These are phyloP conservation scores for Bubo blakistoni DNA, from an alignment of 2,113 vertebrate genomes.

Conservation along the genomic window DNA sequence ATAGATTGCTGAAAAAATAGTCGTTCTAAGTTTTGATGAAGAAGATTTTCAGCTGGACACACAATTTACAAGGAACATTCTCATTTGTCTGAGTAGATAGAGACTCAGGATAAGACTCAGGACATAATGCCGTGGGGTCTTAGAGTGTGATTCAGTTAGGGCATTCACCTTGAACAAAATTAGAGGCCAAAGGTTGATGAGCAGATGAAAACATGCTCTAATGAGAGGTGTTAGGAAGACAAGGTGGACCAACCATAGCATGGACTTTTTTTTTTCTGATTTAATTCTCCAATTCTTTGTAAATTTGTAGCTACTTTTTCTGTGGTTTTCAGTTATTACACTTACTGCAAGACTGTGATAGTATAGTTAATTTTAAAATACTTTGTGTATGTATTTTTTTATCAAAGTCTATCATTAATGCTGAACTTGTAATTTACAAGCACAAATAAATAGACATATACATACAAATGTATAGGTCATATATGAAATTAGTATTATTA, in stretches of 20 bases:
- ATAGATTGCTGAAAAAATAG: neutral
- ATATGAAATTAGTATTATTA: neutral
- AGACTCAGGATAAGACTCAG: neutral
- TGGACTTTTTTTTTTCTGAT: neutral
- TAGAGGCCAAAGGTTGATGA: neutral
- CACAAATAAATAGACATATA: neutral
- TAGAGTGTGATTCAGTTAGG: neutral
- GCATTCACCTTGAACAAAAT: neutral
- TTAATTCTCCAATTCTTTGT: neutral
- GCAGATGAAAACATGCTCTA: neutral
- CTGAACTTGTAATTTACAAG: neutral
- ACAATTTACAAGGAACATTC: neutral
- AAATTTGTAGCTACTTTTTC: neutral
- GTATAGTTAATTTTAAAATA: neutral
- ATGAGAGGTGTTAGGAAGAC: neutral
- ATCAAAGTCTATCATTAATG: neutral
- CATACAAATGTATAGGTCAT: neutral
- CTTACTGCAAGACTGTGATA: neutral
- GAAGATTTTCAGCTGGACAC: neutral
- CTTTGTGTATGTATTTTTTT: neutral
- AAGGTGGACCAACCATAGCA: neutral
- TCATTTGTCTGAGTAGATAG: neutral
- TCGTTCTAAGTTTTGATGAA: neutral
- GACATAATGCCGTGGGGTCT: neutral
- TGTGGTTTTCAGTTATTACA: neutral